Conservation (phyloP, 2,888 invertebrate genomes). For the Eupithecia dodoneata region DNA sequence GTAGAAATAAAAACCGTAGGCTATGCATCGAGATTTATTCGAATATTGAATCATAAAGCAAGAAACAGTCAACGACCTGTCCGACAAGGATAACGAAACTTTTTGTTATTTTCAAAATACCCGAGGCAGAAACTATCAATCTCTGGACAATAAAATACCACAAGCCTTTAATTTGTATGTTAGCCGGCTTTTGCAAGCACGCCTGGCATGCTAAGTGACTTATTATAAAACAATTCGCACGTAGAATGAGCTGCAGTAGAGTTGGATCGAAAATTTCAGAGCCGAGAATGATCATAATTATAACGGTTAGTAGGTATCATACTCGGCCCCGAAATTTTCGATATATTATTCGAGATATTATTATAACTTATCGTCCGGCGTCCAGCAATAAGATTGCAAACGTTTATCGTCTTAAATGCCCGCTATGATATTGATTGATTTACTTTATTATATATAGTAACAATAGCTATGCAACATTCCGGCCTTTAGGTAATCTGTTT, state of each 20-base stretch:
- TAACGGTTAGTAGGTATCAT: too few relatives aligned
- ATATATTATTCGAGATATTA: too few relatives aligned
- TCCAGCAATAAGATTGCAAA: neutral
- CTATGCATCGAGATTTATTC: neutral
- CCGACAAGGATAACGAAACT: slow-evolving; percentile 8
- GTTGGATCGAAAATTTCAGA: neutral
- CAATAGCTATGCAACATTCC: neutral
- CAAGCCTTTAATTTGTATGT: slow-evolving; percentile 46
- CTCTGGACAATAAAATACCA: slow-evolving; percentile 29
- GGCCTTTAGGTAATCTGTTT: neutral
- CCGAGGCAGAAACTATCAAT: slow-evolving; percentile 11
- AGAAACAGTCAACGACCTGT: slow-evolving; percentile 12
- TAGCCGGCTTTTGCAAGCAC: slow-evolving; percentile 34
- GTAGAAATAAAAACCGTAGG: neutral
- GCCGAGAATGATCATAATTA: neutral
- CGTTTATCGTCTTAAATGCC: neutral
- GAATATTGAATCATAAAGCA: slow-evolving; percentile 2
- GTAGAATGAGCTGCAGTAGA: slow-evolving; percentile 27
- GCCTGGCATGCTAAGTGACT: slow-evolving; percentile 47
- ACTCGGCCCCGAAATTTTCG: too few relatives aligned
- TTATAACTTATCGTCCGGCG: neutral
- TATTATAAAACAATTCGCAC: slow-evolving; percentile 50
- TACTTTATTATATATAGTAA: neutral
- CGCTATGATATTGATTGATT: neutral
- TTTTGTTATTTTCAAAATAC: slow-evolving; percentile 16